Base-by-base conservation (phyloP, 2,888 invertebrate species). In the Scaptodrosophila latifasciaeformis region DNA sequence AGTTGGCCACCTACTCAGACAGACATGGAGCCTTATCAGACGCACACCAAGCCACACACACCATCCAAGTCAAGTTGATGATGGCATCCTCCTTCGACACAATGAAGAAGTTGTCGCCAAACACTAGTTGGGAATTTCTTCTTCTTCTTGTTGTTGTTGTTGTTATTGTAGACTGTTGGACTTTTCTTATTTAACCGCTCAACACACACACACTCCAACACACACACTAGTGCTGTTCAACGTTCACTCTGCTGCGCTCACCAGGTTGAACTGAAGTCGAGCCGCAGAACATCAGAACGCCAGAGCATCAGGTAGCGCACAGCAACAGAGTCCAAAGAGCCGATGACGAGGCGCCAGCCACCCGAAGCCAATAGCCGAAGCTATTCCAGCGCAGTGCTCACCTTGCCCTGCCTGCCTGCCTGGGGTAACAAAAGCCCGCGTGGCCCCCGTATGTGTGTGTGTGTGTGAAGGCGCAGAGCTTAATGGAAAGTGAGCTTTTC, bases 111-210 rank as follows among this genome's bases (percentile, higher is more conserved):
- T 21, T 40, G 40, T 3, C 77, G 67, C 78, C 66, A 69, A 74
- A 77, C 37, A 74, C 72, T 74, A 67, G 59, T 49, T 77, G 72
- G 72, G 76, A 71, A 49, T 66, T 64, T 66, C 61, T 39, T 19
- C 35, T 31, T 67, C 70, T 69, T 69, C 70, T 69, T 77, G 67
- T 53, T 69, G 42, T 24, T n/a, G n/a, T n/a, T n/a, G n/a, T n/a
- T n/a, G n/a, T n/a, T n/a, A n/a, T 24, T 3, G 68, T 76, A 76
- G 67, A n/a, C n/a, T n/a, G 72, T 45, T 54, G 58, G 60, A 75
- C 77, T 72, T 80, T 78, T 71, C 81, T 75, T 82, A 82, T 83
- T 83, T 82, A 84, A 81, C 83, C 83, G 84, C 67, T 84, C 84
- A 82, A 83, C 72, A 59, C 68, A 50, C 17, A n/a, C n/a, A n/a